phyloP scores from a whole-genome alignment of 2,113 vertebrate genomes.

The Cyprinodon brontotheroides region DNA sequence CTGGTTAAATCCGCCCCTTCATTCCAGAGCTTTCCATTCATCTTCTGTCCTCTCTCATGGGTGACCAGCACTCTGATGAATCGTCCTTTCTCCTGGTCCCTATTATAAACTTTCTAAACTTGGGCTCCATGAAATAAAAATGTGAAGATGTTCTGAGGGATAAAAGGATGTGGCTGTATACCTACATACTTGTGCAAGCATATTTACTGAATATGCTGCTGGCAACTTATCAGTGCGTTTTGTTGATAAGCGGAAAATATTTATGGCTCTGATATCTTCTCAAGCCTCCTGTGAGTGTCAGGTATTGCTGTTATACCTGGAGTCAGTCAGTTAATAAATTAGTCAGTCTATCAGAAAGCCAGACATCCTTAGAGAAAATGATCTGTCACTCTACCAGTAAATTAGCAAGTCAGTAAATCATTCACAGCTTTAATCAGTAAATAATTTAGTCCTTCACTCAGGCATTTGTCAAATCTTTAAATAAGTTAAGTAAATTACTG shows the following conservation, averaged over 20 bases:
- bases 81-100: background rate
- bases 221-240: constrained; percentile 36
- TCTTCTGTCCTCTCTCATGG: constrained; percentile 7
- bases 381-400: constrained; percentile 45
- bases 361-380: constrained; percentile 53
- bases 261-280: background rate
- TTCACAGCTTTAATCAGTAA: constrained; percentile 45
- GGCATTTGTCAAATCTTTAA: constrained; percentile 57
- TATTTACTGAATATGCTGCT: constrained; percentile 38
- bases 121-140: constrained; percentile 6
- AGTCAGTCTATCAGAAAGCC: constrained; percentile 47
- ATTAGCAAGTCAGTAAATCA: constrained; percentile 54
- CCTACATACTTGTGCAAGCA: constrained; percentile 7
- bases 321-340: constrained; percentile 46
- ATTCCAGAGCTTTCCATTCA: background rate
- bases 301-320: constrained; percentile 24
- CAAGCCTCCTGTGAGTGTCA: background rate
- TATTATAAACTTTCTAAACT: constrained; percentile 6
- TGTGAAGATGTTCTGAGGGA: constrained; percentile 20
- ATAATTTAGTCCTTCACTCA: constrained; percentile 55
- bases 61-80: constrained; percentile 4
- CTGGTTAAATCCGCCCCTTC: background rate
- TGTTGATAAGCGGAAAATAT: constrained; percentile 35
- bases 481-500: constrained; percentile 33
- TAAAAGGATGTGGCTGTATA: constrained; percentile 23